Evolutionary conservation across 2,113 vertebrate genomes (phyloP).

Genomic region (Hippocampus mohnikei): DNA sequence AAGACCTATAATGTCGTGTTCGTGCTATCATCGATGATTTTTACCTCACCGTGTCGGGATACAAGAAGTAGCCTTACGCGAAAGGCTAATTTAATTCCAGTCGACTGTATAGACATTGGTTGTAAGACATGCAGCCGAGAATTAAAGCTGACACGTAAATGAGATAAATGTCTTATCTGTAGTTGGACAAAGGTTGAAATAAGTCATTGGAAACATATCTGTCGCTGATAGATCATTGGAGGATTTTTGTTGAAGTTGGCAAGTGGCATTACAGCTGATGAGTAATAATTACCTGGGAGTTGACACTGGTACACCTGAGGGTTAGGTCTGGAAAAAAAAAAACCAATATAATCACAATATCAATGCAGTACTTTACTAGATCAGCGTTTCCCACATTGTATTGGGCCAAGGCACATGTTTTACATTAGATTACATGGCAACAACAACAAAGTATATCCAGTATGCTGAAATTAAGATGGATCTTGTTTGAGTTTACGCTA

Average conservation of each 20-base stretch:
- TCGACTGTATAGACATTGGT: neutral
- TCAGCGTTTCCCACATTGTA: neutral
- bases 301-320: conserved; percentile 33
- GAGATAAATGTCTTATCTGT: neutral
- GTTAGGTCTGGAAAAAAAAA: conserved; percentile 51
- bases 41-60: too few relatives aligned
- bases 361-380: neutral
- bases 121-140: neutral
- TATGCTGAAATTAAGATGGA: neutral
- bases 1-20: too few relatives aligned
- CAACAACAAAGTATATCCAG: neutral
- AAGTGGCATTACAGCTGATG: neutral
- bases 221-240: neutral
- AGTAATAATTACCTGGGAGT: conserved; percentile 51
- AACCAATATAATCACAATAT: neutral
- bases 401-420: neutral
- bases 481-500: neutral
- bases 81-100: neutral
- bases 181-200: neutral
- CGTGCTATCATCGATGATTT: neutral
- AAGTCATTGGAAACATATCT: neutral
- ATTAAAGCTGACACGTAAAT: neutral
- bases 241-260: neutral
- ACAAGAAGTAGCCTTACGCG: neutral
- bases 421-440: neutral